phyloP scores from a whole-genome alignment of 37 sponge, comb jelly and placozoan species.

The Mnemiopsis leidyi region DNA sequence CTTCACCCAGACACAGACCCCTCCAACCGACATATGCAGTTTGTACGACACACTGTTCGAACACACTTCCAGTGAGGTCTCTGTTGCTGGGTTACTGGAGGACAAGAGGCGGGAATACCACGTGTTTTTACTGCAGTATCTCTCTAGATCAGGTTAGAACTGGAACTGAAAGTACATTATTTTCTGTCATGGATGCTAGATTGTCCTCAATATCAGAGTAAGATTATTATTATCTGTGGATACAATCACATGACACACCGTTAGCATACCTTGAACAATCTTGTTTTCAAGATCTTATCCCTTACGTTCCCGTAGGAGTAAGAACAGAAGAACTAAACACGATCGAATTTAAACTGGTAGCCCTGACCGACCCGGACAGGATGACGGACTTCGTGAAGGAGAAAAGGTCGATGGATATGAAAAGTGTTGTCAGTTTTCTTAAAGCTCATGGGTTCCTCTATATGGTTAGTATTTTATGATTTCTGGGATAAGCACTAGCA shows the following conservation, averaged over 20 bases:
- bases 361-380: constrained; percentile 4
- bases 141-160: constrained; percentile 26
- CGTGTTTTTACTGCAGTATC: background rate
- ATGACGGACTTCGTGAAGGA: background rate
- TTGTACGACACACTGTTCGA: background rate
- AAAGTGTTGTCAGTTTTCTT: background rate
- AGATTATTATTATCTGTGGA: too few species aligned
- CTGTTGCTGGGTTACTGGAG: constrained; percentile 22
- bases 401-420: background rate
- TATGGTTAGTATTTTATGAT: background rate
- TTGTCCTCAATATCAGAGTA: too few species aligned
- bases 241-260: too few species aligned
- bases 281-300: too few species aligned
- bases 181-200: too few species aligned
- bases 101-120: constrained; percentile 21
- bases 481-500: too few species aligned
- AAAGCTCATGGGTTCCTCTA: background rate
- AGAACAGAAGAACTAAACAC: constrained; percentile 25
- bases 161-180: too few species aligned
- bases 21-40: background rate
- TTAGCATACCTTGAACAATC: too few species aligned
- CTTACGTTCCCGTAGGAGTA: background rate
- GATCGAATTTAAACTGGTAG: constrained; percentile 22
- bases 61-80: background rate
- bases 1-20: background rate